phyloP scores from a whole-genome alignment of 2,113 vertebrate genomes.

The Syrmaticus mikado region DNA sequence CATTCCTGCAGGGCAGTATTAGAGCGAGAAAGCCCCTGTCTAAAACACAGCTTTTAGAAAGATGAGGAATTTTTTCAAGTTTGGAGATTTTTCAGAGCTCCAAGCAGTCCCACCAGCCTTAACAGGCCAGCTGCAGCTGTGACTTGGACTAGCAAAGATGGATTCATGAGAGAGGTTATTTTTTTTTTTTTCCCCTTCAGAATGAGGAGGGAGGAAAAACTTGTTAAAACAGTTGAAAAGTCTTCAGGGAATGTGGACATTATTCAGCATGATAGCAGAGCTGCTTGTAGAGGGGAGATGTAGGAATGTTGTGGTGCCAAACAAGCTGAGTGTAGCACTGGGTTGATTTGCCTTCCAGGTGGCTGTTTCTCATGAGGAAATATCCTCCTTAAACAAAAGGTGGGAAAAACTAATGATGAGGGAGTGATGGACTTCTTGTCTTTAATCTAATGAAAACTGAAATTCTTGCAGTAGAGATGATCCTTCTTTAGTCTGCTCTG shows the following conservation, averaged over 20 bases:
- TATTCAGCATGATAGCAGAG: neutral
- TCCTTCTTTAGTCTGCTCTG: neutral
- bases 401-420: neutral
- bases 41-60: neutral
- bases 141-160: neutral
- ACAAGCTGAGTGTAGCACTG: neutral
- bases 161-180: neutral
- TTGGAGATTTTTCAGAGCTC: neutral
- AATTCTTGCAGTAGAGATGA: neutral
- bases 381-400: neutral
- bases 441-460: neutral
- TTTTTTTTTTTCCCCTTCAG: neutral
- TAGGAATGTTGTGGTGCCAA: neutral
- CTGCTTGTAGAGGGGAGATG: neutral
- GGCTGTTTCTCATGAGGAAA: neutral
- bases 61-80: neutral
- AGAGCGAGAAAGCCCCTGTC: neutral
- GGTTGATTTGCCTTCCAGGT: neutral
- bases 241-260: neutral
- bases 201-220: neutral
- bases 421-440: neutral
- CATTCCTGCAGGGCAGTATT: neutral
- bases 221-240: neutral
- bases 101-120: neutral
- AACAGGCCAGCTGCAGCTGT: neutral